phyloP scores from a whole-genome alignment of 2,113 vertebrate species.

The Coptodon bakossiorum region DNA sequence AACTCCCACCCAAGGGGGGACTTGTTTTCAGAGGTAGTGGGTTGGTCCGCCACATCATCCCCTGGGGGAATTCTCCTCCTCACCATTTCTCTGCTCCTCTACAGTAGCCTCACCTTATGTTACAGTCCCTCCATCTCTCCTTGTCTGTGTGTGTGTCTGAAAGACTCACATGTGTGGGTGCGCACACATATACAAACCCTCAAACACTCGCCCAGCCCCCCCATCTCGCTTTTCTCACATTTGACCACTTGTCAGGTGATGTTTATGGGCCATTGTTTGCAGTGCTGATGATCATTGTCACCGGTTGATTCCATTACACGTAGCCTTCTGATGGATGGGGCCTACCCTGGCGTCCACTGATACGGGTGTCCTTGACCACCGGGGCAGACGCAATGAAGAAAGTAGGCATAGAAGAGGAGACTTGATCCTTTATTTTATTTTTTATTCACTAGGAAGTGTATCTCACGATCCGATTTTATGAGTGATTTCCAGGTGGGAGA shows the following conservation, averaged over 20 bases:
- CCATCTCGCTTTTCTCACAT: slow-evolving; percentile 6
- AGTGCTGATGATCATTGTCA: slow-evolving; percentile 76
- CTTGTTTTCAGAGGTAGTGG: slow-evolving; percentile 36
- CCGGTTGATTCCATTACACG: slow-evolving; percentile 74
- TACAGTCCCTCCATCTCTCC: background rate
- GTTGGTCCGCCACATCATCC: slow-evolving; percentile 1
- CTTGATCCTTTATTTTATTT: background rate
- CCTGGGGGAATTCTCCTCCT: slow-evolving; percentile 24
- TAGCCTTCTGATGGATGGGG: slow-evolving; percentile 70
- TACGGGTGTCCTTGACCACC: slow-evolving; percentile 74
- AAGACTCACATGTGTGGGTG: background rate
- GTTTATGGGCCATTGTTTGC: slow-evolving; percentile 77
- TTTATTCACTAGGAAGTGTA: background rate
- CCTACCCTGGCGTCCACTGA: slow-evolving; percentile 62
- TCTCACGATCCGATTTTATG: background rate
- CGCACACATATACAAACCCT: background rate
- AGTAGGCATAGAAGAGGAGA: background rate
- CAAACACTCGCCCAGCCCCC: slow-evolving; percentile 11
- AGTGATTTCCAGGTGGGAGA: background rate
- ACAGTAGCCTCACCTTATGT: background rate
- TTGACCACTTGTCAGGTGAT: slow-evolving; percentile 68
- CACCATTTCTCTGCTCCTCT: slow-evolving; percentile 16
- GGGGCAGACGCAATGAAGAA: slow-evolving; percentile 37
- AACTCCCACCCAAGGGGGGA: slow-evolving; percentile 28
- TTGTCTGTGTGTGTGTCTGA: background rate